Evolutionary conservation across 2,797 vertebrate genomes (phyloP).

Genomic region (Bovichtus variegatus): DNA sequence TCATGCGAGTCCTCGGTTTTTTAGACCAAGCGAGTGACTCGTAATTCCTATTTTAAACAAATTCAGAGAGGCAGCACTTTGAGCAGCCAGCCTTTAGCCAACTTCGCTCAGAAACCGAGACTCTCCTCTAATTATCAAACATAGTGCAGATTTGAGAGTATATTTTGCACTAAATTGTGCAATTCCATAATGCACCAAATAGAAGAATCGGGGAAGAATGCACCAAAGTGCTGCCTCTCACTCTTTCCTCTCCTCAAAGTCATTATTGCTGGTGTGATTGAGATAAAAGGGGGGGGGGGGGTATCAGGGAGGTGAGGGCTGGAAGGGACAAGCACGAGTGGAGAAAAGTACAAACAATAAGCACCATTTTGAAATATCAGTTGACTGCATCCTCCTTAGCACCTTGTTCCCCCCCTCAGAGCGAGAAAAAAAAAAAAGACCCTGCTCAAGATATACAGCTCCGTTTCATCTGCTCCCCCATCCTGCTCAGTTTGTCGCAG

Average conservation of each 20-base stretch:
- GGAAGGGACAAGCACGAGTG: slow-evolving; percentile 53
- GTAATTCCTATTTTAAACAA: slow-evolving; percentile 72
- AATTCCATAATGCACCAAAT: slow-evolving; percentile 26
- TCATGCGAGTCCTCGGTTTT: slow-evolving; percentile 52
- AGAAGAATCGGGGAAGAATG: slow-evolving; percentile 9
- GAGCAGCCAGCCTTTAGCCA: slow-evolving; percentile 36
- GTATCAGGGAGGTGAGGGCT: background rate
- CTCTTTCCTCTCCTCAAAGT: slow-evolving; percentile 59
- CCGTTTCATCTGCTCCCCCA: slow-evolving; percentile 27
- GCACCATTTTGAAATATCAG: slow-evolving; percentile 83
- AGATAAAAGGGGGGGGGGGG: slow-evolving; percentile 56
- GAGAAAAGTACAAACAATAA: slow-evolving; percentile 76
- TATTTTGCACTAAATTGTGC: slow-evolving; percentile 34
- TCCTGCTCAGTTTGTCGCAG: slow-evolving; percentile 21
- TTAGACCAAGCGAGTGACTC: slow-evolving; percentile 52
- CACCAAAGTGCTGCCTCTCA: slow-evolving; percentile 58
- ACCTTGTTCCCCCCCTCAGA: slow-evolving; percentile 52
- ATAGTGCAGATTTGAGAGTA: slow-evolving; percentile 32
- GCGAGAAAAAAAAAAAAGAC: slow-evolving; percentile 18
- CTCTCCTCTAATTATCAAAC: background rate
- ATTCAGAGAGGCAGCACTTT: slow-evolving; percentile 73
- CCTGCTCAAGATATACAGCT: slow-evolving; percentile 30
- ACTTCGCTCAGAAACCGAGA: slow-evolving; percentile 21
- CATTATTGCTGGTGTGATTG: slow-evolving; percentile 87
- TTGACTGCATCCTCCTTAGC: slow-evolving; percentile 58